Evolutionary conservation across 2,797 vertebrate genomes (phyloP), one percentile per base, ranked within the genome.

Genomic region (Anisognathus igniventris): DNA sequence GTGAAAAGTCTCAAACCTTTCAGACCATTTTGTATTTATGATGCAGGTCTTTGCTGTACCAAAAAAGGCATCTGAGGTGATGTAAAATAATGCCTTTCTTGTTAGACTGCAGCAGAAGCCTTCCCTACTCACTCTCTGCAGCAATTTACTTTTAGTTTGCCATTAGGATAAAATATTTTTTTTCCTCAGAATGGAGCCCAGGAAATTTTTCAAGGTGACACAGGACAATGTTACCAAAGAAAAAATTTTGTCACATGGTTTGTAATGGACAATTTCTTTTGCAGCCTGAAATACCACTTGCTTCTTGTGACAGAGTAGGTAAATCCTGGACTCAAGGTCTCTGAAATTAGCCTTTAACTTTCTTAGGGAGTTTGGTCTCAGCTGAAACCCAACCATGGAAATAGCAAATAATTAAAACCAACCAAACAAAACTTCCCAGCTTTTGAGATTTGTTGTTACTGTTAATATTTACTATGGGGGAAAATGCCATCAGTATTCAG

Each of bases 121-220:
- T 82, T 77, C 31, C 51, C 48, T 67, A 21, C 62, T 78, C 45
- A 19, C 44, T 66, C 8, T 37, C 61, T 90, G 7, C 4, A 85
- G n/a, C 22, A 64, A 75, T 74, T 93, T 65, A 67, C 44, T 58
- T 68, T 31, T 45, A 72, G 47, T 79, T 91, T 87, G 51, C 24
- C 48, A 85, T 64, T 77, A 66, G 44, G 68, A 25, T 48, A 92
- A 86, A 65, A 39, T 62, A 27, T 18, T 60, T 67, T 91, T 91
- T 81, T 82, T 53, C 31, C 57, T 72, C 33, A 86, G 48, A 74
- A 73, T 31, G 18, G 23, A 92, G 18, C 39, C 35, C 58, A 68
- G n/a, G 20, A 84, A 78, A 39, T 61, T 86, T 83, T 80, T 81
- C 45, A 45, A 81, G 85, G 20, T 65, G 47, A 57, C 58, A 67